A percentile compares a stretch with the other conserved stretches of the same genome.
Evolutionary conservation across 2,888 invertebrate genomes (phyloP).

Genomic region (Mechanitis mazaeus): DNA sequence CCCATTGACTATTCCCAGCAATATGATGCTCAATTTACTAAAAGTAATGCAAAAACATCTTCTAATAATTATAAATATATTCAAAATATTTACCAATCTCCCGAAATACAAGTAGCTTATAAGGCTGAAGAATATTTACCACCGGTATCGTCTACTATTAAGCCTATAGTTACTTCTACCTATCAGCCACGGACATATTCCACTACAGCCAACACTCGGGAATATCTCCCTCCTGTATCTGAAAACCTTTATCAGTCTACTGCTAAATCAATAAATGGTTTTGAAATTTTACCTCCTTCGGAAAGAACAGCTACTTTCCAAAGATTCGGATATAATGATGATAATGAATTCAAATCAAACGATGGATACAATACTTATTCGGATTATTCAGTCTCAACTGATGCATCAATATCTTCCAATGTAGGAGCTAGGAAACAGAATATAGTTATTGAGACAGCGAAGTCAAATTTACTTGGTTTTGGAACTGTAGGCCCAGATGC

Average conservation of each 20-base stretch:
- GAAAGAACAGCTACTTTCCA: conserved; percentile 36
- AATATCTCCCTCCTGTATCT: conserved; percentile 37
- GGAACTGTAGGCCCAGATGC: conserved; percentile 57
- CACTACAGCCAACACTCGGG: conserved; percentile 42
- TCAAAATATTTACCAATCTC: conserved; percentile 51
- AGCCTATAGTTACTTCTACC: conserved; percentile 51
- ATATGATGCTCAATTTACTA: conserved; percentile 42
- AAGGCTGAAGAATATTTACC: conserved; percentile 65
- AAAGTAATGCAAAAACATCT: conserved; percentile 47
- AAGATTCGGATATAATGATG: conserved; percentile 43
- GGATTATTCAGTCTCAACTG: conserved; percentile 34
- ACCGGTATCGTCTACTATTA: conserved; percentile 41
- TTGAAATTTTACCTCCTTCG: conserved; percentile 29
- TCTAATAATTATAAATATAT: conserved; percentile 43
- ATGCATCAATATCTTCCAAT: conserved; percentile 26
- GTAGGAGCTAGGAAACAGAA: conserved; percentile 44
- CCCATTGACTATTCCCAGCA: conserved; percentile 40
- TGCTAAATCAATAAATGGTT: conserved; percentile 21
- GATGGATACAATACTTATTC: conserved; percentile 30
- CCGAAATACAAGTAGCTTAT: conserved; percentile 62
- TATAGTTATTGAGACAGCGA: conserved; percentile 59
- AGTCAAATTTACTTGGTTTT: conserved; percentile 57
- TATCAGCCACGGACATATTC: conserved; percentile 51
- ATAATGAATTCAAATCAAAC: conserved; percentile 29
- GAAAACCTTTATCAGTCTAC: conserved; percentile 33